Base-by-base conservation (phyloP, 2,797 vertebrate genomes). In the Cyclura pinguis region DNA sequence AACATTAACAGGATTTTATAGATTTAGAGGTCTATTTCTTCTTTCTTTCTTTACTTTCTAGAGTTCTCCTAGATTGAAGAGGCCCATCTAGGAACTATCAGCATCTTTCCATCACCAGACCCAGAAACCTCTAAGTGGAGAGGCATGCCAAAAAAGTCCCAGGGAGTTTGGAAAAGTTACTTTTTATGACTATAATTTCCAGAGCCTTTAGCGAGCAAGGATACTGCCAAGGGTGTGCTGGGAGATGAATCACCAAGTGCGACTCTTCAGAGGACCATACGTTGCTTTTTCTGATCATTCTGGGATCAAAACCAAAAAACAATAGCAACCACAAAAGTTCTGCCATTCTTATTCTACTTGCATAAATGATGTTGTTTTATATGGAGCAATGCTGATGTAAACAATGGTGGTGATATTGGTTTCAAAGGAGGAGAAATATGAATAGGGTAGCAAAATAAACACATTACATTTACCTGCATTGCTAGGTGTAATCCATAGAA, bases 31-130 rank as follows among this genome's bases (percentile, higher is more conserved):
- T 64, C n/a, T 83, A 27, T 0, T 55, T 1, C 13, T 55, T 32
- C 18, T 50, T 55, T 18, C 64, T 52, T 55, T 73, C 42, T 73
- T 8, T 84, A 35, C 84, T 67, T 88, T 24, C 76, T 55, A 93
- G 92, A 35, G 13, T 93, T 22, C 78, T 73, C 13, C 8, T 90
- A 52, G 92, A 93, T 0, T 93, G 88, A 93, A 29, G 62, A 80
- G 24, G n/a, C 47, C 1, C 64, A 47, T 0, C 1, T 8, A 42
- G 42, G 10, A 4, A 6, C 5, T 27, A 38, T n/a, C 3, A 1
- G 4, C 0, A 35, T n/a, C 32, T 29, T 82, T 55, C 5, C 38
- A 69, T 2, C 50, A 2, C 0, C 24, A 73, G 42, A 73, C 12
- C 1, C 52, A 12, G 32, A 38, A 14, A 62, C 42, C 29, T 2